Base-by-base conservation (phyloP, 2,797 vertebrate species). In the Ataeniobius toweri region DNA sequence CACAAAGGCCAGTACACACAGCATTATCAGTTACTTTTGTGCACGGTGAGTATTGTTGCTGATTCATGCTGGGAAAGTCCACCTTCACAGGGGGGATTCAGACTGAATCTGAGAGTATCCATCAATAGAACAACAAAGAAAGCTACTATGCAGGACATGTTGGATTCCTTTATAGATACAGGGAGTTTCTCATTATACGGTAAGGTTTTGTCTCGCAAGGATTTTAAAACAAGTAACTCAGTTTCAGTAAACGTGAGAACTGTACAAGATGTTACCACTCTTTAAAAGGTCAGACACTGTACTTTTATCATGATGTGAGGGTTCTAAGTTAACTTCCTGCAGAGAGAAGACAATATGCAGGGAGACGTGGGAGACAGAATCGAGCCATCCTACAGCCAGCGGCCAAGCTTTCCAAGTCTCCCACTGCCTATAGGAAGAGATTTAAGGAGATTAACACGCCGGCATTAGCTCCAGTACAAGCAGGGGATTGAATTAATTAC, bases 401-500 rank as follows among this genome's bases (percentile, higher is more conserved):
- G 92, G 94, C 93, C 92, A 93, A 83, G 93, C 93, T 95, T 95
- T 95, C 90, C 85, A 92, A 91, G 90, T 92, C 91, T 90, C 93
- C 90, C 80, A 84, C 90, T 94, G 91, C 93, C 90, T 92, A 69
- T 69, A 92, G 92, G 92, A 90, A 92, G 90, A 95, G 94, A 96
- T 96, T 95, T 95, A 90, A 94, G 91, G 91, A 96, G 95, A 96
- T 96, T 96, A 96, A 91, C 93, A 91, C 90, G 79, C 93, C 90
- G 91, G 93, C 91, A 94, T 95, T 95, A 93, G 92, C 93, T 93
- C 87, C 63, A 81, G 91, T 93, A 94, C 93, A 94, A 92, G 89
- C 92, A 50, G 87, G 92, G 94, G 94, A 94, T 95, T 94, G 94
- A 95, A 95, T 96, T 96, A 95, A 96, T 95, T 94, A 95, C 91